Conservation (phyloP, 2,797 vertebrate genomes). For the Carduelis carduelis region DNA sequence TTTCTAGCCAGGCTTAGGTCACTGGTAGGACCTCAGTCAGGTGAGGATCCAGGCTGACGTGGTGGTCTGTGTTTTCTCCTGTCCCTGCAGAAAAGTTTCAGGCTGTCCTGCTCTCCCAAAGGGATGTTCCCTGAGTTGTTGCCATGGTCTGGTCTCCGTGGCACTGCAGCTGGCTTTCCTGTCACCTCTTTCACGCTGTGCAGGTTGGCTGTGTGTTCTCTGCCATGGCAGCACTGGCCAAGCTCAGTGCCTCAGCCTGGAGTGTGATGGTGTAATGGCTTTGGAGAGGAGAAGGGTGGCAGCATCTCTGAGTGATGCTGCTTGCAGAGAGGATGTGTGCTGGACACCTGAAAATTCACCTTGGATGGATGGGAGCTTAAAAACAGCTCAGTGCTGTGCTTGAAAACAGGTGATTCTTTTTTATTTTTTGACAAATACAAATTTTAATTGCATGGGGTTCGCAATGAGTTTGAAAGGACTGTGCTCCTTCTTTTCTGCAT, state of each 20-base stretch:
- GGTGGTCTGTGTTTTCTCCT: neutral
- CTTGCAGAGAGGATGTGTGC: neutral
- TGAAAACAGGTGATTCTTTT: neutral
- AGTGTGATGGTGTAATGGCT: fast-evolving
- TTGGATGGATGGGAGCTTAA: neutral
- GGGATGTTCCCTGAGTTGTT: neutral
- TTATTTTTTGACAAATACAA: neutral
- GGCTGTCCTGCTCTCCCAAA: neutral
- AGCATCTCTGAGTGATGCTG: neutral
- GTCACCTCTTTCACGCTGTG: fast-evolving
- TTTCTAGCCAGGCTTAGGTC: neutral
- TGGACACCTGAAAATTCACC: neutral
- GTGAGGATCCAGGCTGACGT: neutral
- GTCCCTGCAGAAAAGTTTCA: neutral
- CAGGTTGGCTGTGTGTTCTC: neutral
- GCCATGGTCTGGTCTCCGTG: neutral
- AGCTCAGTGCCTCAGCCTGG: neutral
- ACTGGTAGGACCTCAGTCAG: neutral
- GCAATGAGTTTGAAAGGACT: neutral
- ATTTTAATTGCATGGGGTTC: neutral
- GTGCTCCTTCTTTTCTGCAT: neutral
- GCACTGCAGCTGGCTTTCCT: neutral
- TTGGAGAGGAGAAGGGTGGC: neutral
- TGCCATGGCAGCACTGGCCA: neutral
- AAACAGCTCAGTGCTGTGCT: neutral